Evolutionary conservation across 2,113 vertebrate species (phyloP).

Genomic region (Grantiella picta): DNA sequence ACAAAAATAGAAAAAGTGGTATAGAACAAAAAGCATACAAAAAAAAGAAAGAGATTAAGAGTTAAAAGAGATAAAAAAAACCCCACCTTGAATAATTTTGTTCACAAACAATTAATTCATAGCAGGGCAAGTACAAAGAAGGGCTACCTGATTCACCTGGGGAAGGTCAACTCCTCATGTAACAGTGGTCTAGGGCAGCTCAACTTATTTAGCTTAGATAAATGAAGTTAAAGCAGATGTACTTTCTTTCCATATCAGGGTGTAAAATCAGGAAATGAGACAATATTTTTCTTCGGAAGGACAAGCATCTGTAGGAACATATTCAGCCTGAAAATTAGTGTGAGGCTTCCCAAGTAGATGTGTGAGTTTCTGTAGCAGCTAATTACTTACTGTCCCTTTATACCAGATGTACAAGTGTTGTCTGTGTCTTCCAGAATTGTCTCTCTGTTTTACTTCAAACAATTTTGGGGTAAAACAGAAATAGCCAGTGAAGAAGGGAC

Average conservation of each 20-base stretch:
- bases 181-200: neutral
- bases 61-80: neutral
- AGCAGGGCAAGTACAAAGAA: neutral
- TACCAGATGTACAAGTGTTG: neutral
- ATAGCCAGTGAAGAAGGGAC: neutral
- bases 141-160: neutral
- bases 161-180: neutral
- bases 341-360: neutral
- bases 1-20: neutral
- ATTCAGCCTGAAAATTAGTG: neutral
- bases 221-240: neutral
- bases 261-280: neutral
- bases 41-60: neutral
- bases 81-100: rapidly evolving
- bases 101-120: neutral
- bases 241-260: neutral
- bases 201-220: neutral
- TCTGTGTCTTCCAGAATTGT: neutral
- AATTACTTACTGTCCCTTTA: neutral
- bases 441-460: neutral
- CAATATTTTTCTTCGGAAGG: neutral
- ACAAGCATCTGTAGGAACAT: neutral
- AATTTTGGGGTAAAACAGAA: neutral
- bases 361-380: neutral
- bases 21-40: neutral